A percentile compares a stretch with the other conserved stretches of the same genome.
These are phyloP conservation scores for Scopus umbretta DNA, from an alignment of 2,113 vertebrate species.

Conservation along the genomic window DNA sequence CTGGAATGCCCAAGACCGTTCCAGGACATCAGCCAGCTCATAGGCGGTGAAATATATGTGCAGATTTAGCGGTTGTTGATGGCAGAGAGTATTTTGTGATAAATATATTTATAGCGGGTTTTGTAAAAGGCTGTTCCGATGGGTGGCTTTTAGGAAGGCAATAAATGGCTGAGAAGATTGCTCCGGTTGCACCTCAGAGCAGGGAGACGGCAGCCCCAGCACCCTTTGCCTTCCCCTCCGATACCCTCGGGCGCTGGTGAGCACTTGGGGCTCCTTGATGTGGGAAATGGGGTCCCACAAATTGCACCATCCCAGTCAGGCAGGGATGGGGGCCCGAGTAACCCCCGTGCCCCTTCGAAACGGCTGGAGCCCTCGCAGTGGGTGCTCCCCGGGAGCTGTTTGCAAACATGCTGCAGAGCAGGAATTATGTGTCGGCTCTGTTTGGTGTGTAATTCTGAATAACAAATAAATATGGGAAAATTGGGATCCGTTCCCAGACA, in stretches of 20 bases:
- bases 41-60: neutral
- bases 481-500: slow-evolving; percentile 58
- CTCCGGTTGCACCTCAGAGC: neutral
- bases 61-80: neutral
- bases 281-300: neutral
- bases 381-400: neutral
- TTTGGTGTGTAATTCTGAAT: neutral
- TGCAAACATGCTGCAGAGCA: slow-evolving; percentile 18
- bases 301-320: accelerated
- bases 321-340: neutral
- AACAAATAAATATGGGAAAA: slow-evolving; percentile 43
- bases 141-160: neutral
- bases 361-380: neutral
- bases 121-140: neutral
- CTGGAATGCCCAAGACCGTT: neutral
- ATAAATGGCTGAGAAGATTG: slow-evolving; percentile 5
- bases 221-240: too few relatives aligned
- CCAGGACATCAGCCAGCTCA: neutral
- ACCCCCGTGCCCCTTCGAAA: accelerated
- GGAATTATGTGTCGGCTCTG: neutral
- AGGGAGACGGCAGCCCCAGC: neutral
- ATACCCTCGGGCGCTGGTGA: accelerated
- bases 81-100: neutral
- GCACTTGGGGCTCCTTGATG: accelerated
- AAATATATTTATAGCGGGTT: neutral